Evolutionary conservation across 2,888 invertebrate genomes (phyloP), one percentile per base, ranked within the genome.

Genomic region (Matsumyia berberina): DNA sequence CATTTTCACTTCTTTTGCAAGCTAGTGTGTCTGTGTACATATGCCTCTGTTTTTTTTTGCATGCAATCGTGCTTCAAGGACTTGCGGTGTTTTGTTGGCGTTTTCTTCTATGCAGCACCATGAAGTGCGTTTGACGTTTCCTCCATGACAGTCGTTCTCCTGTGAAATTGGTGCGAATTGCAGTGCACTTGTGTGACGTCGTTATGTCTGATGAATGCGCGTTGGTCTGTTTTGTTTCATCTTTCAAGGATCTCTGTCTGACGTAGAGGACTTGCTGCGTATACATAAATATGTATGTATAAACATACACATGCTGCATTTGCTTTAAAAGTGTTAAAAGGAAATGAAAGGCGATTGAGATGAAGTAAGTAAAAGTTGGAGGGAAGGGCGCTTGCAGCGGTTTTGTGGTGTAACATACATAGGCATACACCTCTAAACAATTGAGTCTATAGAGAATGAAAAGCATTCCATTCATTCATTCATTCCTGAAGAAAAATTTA

Each of bases 11-110:
- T 60, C 9, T 35, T 60, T 53, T 19, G 31, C 24, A 4, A 24
- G 24, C n/a, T n/a, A 24, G 24, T 24, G 24, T 24, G 15, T 67
- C 42, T 49, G 29, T 42, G 19, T 6, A n/a, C n/a, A n/a, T n/a
- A n/a, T n/a, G n/a, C n/a, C n/a, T n/a, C n/a, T n/a, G n/a, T n/a
- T n/a, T n/a, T n/a, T 19, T 46, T 17, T 9, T 15, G 5, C 42
- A 60, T 66, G 69, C 66, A 80, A 74, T 72, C 70, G 66, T 60
- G 66, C 55, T 85, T 85, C 73, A 82, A 82, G 76, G 76, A 76
- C 70, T 66, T 70, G 17, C 33, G 12, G 39, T 44, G 62, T 37
- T 39, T 12, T n/a, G 5, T 44, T 51, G 31, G 15, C 9, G 37
- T 24, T 4, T 51, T 24, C n/a, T 44, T 66, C 44, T 17, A 9